phyloP scores from a whole-genome alignment of 1,140 invertebrate genomes.

The Ruditapes philippinarum region DNA sequence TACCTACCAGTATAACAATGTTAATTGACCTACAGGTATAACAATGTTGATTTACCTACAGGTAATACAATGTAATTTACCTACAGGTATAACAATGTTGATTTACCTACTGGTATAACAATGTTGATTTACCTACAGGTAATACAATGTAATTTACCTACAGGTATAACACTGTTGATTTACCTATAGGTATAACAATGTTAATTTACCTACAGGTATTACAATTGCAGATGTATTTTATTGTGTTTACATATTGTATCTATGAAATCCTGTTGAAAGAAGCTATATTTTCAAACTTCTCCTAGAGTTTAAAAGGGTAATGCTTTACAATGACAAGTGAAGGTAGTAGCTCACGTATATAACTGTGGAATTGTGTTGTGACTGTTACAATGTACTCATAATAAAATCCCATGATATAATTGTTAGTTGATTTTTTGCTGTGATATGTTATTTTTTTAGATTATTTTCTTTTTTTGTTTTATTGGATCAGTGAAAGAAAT shows the following conservation, averaged over 20 bases:
- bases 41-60: too few species aligned
- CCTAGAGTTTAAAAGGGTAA: constrained; percentile 5
- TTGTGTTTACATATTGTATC: neutral
- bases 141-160: too few species aligned
- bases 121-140: too few species aligned
- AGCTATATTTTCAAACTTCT: neutral
- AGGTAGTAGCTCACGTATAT: neutral
- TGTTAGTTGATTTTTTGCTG: constrained; percentile 37
- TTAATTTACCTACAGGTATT: too few species aligned
- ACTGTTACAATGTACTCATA: neutral
- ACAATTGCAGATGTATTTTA: neutral
- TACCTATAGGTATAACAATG: too few species aligned
- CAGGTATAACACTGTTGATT: too few species aligned
- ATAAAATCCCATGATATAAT: constrained; percentile 15
- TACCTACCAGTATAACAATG: too few species aligned
- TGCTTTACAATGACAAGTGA: neutral
- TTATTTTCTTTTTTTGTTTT: constrained; percentile 1
- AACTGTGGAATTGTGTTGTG: neutral
- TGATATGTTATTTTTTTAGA: constrained; percentile 49
- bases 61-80: too few species aligned
- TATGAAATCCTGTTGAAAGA: neutral
- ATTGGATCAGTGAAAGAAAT: neutral
- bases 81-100: too few species aligned
- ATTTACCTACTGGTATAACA: too few species aligned
- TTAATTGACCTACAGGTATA: too few species aligned